Evolutionary conservation across 2,888 invertebrate species (phyloP).

Genomic region (Hirtodrosophila duncani): DNA sequence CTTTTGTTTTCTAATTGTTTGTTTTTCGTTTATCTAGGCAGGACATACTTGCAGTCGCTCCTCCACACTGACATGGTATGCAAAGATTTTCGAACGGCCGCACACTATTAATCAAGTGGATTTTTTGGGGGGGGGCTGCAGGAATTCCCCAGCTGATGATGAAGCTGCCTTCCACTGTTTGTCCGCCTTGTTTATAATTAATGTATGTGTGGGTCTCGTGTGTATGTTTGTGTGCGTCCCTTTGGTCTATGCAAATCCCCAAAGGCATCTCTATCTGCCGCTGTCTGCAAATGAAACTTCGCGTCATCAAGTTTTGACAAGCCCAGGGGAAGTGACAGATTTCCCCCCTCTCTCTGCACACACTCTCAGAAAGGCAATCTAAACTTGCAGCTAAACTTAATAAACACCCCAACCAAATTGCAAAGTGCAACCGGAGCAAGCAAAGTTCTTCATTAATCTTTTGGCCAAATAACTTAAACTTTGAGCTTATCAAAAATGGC

Average conservation of each 20-base stretch:
- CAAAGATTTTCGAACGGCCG: constrained; percentile 43
- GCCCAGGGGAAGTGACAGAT: background rate
- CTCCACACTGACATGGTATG: constrained; percentile 35
- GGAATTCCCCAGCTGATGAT: constrained; percentile 25
- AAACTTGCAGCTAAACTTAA: constrained; percentile 59
- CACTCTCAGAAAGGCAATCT: constrained; percentile 55
- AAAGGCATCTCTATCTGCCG: constrained; percentile 31
- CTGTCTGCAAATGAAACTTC: constrained; percentile 59
- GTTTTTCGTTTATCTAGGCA: constrained; percentile 45
- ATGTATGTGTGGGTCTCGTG: constrained; percentile 49
- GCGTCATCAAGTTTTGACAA: constrained; percentile 64
- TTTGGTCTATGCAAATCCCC: constrained; percentile 50
- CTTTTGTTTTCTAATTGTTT: constrained; percentile 62
- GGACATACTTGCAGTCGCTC: constrained; percentile 24
- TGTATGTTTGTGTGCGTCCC: constrained; percentile 4
- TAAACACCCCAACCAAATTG: constrained; percentile 43
- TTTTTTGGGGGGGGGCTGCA: constrained; percentile 42
- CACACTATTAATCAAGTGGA: constrained; percentile 66
- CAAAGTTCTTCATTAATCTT: constrained; percentile 64
- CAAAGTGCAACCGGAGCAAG: constrained; percentile 40
- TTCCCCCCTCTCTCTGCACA: background rate
- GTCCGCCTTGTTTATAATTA: constrained; percentile 64
- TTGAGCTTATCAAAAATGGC: constrained; percentile 43
- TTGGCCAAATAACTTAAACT: constrained; percentile 37
- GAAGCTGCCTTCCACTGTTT: too few relatives aligned